Evolutionary conservation across 2,113 vertebrate genomes (phyloP).

Genomic region (Centropus bengalensis): DNA sequence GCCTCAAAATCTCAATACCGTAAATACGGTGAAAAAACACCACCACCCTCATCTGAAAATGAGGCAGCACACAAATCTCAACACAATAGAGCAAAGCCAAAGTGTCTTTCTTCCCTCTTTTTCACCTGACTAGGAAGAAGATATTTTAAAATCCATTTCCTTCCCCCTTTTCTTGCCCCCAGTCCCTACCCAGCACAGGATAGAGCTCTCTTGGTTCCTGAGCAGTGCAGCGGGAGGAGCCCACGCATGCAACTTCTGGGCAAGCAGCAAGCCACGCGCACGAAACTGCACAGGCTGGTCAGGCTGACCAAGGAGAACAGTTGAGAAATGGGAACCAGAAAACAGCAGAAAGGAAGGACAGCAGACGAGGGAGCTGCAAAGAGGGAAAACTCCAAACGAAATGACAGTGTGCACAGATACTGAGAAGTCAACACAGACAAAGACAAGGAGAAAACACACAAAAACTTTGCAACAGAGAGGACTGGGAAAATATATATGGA

Average conservation of each 20-base stretch:
- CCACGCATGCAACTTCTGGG: not conserved
- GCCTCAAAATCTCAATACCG: not conserved
- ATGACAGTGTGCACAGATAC: not conserved
- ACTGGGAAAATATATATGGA: not conserved
- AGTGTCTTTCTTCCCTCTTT: not conserved
- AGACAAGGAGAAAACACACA: not conserved
- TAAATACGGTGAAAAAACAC: not conserved
- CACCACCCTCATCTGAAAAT: not conserved
- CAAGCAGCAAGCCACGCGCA: not conserved
- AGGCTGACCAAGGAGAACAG: not conserved
- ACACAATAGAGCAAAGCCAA: not conserved
- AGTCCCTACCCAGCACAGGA: not conserved
- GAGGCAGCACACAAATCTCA: not conserved
- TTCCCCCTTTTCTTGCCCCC: not conserved
- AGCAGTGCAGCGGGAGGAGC: not conserved
- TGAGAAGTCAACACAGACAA: not conserved
- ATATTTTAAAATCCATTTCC: not conserved
- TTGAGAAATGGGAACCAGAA: slow-evolving; percentile 30
- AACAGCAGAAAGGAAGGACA: slow-evolving; percentile 21
- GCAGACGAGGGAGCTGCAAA: not conserved
- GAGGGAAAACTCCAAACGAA: not conserved
- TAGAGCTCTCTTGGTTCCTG: slow-evolving; percentile 62
- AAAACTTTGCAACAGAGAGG: not conserved
- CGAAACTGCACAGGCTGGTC: not conserved
- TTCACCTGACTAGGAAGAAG: not conserved